Conservation (phyloP, 2,797 vertebrate genomes). For the Mormyrus hasselquistii region DNA sequence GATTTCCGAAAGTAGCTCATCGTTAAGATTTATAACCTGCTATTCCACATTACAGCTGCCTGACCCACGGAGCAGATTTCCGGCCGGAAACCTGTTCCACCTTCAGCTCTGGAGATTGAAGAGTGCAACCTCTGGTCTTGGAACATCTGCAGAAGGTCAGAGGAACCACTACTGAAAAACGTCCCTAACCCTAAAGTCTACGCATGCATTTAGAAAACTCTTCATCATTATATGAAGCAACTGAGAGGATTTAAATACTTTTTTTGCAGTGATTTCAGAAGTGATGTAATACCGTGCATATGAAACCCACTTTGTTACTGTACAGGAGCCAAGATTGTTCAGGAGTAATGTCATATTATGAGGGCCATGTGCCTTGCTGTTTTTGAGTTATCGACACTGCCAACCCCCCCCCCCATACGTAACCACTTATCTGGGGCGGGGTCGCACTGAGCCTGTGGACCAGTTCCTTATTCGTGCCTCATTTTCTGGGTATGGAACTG, state of each 20-base stretch:
- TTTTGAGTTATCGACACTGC: not conserved
- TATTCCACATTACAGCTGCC: slow-evolving; percentile 5
- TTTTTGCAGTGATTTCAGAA: not conserved
- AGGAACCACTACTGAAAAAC: not conserved
- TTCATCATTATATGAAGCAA: not conserved
- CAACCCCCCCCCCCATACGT: not conserved
- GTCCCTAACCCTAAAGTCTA: not conserved
- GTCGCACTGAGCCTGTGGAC: not conserved
- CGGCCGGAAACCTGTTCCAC: not conserved
- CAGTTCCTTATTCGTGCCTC: not conserved
- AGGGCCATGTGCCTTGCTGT: not conserved
- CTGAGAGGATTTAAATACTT: not conserved
- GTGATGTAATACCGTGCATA: not conserved
- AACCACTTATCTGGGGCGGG: not conserved
- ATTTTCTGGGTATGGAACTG: not conserved
- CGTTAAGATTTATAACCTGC: slow-evolving; percentile 1
- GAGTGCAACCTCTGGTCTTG: slow-evolving; percentile 4
- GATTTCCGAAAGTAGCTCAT: not conserved
- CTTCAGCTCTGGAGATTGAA: not conserved
- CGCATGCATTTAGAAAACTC: not conserved
- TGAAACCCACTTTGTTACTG: not conserved
- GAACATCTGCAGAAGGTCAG: slow-evolving; percentile 9
- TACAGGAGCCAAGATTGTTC: not conserved
- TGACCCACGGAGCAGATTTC: not conserved
- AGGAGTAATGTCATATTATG: not conserved